phyloP scores from a whole-genome alignment of 1,140 invertebrate genomes.

The Prorops nasuta region DNA sequence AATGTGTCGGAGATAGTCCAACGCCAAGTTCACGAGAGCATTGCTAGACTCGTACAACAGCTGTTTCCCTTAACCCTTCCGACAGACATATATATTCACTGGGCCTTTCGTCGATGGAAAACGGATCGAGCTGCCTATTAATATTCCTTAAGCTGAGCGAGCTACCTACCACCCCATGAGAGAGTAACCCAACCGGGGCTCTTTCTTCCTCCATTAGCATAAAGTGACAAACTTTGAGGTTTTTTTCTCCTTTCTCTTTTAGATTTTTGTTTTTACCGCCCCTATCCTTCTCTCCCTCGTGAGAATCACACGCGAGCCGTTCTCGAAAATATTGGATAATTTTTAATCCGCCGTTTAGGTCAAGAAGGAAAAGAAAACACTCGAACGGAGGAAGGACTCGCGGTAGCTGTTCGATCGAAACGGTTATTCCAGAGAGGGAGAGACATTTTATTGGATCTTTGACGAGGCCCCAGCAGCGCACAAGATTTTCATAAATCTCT shows the following conservation, averaged over 20 bases:
- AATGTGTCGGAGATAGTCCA: constrained; percentile 9
- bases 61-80: constrained; percentile 26
- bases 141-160: constrained; percentile 26
- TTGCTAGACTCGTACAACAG: too few species aligned
- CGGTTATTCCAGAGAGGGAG: too few species aligned
- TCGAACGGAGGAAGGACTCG: neutral
- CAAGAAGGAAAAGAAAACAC: too few species aligned
- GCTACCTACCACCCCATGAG: constrained; percentile 25
- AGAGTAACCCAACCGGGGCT: constrained; percentile 22
- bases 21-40: too few species aligned
- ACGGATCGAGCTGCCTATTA: constrained; percentile 24
- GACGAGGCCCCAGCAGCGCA: constrained; percentile 1
- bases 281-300: too few species aligned
- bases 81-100: constrained; percentile 18
- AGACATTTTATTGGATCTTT: too few species aligned
- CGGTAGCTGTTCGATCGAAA: neutral
- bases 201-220: constrained; percentile 28
- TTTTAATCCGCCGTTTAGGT: too few species aligned
- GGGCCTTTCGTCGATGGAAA: constrained; percentile 12
- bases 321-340: too few species aligned
- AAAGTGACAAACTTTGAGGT: constrained; percentile 15
- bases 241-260: neutral
- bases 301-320: too few species aligned
- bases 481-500: constrained; percentile 45
- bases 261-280: too few species aligned